Evolutionary conservation across 2,888 invertebrate species (phyloP), one percentile per base, ranked within the genome.

Genomic region (Leptopilina myrica): DNA sequence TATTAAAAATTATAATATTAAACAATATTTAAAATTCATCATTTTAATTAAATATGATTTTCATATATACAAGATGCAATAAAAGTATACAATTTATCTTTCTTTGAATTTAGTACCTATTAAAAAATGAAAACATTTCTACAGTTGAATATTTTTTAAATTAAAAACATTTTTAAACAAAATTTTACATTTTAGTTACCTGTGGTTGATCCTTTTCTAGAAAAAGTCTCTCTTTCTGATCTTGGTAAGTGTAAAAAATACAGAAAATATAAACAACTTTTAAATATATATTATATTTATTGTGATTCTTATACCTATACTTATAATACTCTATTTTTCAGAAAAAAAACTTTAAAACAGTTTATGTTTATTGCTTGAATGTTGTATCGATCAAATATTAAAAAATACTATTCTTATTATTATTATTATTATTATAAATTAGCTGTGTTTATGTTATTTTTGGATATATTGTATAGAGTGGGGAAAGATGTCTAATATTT

Each of bases 181-280:
- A 78, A 78, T 85, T 88, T 86, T 92, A 92, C 90, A 84, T 95
- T 95, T 78, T 94, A 98, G 97, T 93, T 97, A 89, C 97, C 97
- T 80, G 97, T 97, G 77, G 97, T 96, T 76, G 97, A 97, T 93
- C 97, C 97, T 69, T 98, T 97, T 93, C 92, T 98, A 93, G 97
- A 97, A 92, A 97, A 97, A 94, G 95, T 96, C 87, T 95, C 94
- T 90, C 92, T 95, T 86, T 95, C 95, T 76, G 96, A 96, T 93
- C 94, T 96, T 88, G 95, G 95, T 96, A 92, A 95, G 95, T 94
- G 40, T 76, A 33, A 33, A 33, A 33, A 33, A 33, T 33, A 14
- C 43, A 20, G 26, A 66, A 53, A 76, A 49, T 40, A 20, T 43
- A 26, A 49, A 15, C 6, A 33, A 67, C 12, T 46, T n/a, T 40